Conservation (phyloP, 2,797 vertebrate species). For the Anniella stebbinsi region DNA sequence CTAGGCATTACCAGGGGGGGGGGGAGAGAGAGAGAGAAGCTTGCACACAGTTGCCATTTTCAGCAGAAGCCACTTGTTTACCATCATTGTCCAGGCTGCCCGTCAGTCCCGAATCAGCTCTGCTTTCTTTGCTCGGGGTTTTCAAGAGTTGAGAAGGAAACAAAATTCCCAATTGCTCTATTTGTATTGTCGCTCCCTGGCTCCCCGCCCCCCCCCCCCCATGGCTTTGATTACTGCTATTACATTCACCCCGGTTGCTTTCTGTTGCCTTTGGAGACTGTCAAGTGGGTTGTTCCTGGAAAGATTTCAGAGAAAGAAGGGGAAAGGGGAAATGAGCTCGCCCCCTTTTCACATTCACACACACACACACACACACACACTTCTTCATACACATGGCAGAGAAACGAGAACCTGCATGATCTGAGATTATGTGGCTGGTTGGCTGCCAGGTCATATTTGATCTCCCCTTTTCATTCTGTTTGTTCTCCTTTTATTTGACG, state of each 20-base stretch:
- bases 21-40: too few species aligned
- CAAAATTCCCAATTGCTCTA: not conserved
- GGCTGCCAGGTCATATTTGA: slow-evolving; percentile 47
- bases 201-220: not conserved
- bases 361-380: slow-evolving; percentile 43
- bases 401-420: slow-evolving; percentile 55
- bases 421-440: not conserved
- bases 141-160: slow-evolving; percentile 18
- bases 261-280: slow-evolving; percentile 29
- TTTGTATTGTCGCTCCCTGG: not conserved
- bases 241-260: slow-evolving; percentile 17
- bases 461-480: slow-evolving; percentile 40
- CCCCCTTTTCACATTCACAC: slow-evolving; percentile 53
- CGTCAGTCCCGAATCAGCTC: not conserved
- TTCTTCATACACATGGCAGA: slow-evolving; percentile 32
- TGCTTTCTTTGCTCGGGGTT: not conserved
- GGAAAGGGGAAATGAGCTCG: not conserved
- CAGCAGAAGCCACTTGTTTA: not conserved
- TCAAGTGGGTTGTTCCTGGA: slow-evolving; percentile 38
- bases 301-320: slow-evolving; percentile 44
- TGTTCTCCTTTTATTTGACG: slow-evolving; percentile 64
- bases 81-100: not conserved
- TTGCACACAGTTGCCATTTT: too few species aligned
- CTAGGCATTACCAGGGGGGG: too few species aligned
- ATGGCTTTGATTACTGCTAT: not conserved